Evolutionary conservation across 2,888 invertebrate genomes (phyloP).

Genomic region (Dicycla oo): DNA sequence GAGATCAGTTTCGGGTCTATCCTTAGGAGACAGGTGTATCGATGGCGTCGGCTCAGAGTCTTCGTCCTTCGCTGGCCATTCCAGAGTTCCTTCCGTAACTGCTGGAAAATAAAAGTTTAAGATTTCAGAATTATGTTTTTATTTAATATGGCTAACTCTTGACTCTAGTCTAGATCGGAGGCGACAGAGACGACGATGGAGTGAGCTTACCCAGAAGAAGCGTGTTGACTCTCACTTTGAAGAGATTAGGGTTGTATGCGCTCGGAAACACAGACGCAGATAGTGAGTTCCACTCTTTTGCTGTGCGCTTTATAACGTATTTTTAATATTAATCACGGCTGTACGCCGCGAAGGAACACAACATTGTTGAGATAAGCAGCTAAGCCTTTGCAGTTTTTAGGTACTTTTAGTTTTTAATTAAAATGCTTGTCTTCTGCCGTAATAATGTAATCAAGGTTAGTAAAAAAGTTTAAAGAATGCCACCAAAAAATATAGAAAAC

Average conservation of each 20-base stretch:
- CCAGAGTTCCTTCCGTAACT: slow-evolving; percentile 83
- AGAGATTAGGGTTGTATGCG: too few species aligned
- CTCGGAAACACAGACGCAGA: too few species aligned
- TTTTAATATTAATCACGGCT: background rate
- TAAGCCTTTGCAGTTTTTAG: too few species aligned
- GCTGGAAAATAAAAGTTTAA: slow-evolving; percentile 53
- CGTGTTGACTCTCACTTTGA: too few species aligned
- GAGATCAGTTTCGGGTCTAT: slow-evolving; percentile 76
- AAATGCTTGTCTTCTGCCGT: background rate
- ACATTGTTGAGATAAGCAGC: background rate
- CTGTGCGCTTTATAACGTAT: too few species aligned
- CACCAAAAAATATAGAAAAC: background rate
- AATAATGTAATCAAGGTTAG: too few species aligned
- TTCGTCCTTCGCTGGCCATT: slow-evolving; percentile 85
- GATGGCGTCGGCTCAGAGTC: slow-evolving; percentile 79
- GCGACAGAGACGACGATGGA: too few species aligned
- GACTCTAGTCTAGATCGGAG: too few species aligned
- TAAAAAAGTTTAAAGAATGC: background rate
- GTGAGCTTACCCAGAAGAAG: too few species aligned
- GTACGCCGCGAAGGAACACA: background rate
- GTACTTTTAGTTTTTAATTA: background rate
- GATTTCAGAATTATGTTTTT: too few species aligned
- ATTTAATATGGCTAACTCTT: too few species aligned
- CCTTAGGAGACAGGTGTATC: slow-evolving; percentile 78
- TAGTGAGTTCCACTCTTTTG: too few species aligned